These are phyloP conservation scores for Ceyx erithaca DNA, from an alignment of 2,797 vertebrate genomes.

Conservation along the genomic window DNA sequence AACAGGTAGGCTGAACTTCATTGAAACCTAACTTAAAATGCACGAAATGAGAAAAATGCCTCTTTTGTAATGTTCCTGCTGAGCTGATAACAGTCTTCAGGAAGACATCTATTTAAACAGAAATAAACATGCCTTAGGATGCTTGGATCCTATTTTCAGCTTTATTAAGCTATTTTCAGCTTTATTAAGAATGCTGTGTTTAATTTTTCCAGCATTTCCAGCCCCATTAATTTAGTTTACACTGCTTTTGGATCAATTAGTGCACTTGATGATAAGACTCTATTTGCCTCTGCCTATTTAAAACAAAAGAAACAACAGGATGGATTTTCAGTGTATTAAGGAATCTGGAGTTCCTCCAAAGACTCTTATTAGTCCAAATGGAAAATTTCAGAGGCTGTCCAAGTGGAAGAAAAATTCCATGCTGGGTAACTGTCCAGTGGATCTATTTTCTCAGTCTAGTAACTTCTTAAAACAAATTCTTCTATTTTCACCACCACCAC, in stretches of 20 bases:
- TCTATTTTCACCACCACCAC: too few relatives aligned
- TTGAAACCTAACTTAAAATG: constrained; percentile 55
- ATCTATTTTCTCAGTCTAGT: background rate
- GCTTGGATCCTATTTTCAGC: constrained; percentile 65
- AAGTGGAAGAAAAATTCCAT: background rate
- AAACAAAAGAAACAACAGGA: background rate
- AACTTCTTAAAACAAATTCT: background rate
- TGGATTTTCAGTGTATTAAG: constrained; percentile 10
- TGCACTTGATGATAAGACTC: constrained; percentile 29
- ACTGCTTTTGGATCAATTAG: constrained; percentile 65
- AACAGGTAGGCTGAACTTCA: constrained; percentile 50
- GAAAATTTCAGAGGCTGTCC: background rate
- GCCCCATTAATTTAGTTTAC: constrained; percentile 60
- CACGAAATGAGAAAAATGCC: constrained; percentile 55
- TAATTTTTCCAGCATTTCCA: constrained; percentile 67
- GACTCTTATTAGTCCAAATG: background rate
- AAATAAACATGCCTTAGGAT: constrained; percentile 70
- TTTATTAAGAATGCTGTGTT: constrained; percentile 75
- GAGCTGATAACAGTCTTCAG: constrained; percentile 68
- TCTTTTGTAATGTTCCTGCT: constrained; percentile 52
- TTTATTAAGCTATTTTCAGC: constrained; percentile 76
- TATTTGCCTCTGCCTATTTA: constrained; percentile 34
- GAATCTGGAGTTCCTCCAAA: constrained; percentile 34
- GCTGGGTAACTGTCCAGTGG: background rate
- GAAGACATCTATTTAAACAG: constrained; percentile 75